Percentiles rank a stretch among this genome's conserved stretches.
Conservation (phyloP, 2,888 invertebrate species). For the Drosophila infuscata region DNA sequence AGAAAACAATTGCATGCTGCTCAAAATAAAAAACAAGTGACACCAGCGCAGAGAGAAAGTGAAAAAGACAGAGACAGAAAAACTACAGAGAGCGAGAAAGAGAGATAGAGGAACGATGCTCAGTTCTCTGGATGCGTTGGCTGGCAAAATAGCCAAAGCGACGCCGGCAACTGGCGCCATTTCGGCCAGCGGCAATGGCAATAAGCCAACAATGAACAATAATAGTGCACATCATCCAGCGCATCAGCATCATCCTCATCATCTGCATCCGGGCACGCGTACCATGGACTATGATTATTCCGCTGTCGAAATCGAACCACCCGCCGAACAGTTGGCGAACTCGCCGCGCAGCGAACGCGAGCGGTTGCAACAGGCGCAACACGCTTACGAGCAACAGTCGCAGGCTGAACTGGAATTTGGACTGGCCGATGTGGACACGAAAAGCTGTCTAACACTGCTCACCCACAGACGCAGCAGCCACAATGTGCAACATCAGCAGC, state of each 20-base stretch:
- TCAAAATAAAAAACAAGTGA: background rate
- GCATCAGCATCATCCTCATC: constrained; percentile 58
- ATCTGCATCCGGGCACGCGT: constrained; percentile 54
- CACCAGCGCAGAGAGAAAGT: background rate
- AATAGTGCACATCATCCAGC: constrained; percentile 52
- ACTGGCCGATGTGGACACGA: constrained; percentile 73
- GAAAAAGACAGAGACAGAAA: background rate
- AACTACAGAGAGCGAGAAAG: background rate
- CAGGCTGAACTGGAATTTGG: constrained; percentile 75
- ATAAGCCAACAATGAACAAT: constrained; percentile 59
- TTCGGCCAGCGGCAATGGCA: constrained; percentile 77
- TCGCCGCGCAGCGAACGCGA: constrained; percentile 70
- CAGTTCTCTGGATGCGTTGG: constrained; percentile 94
- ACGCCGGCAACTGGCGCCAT: constrained; percentile 87
- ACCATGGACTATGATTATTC: constrained; percentile 77
- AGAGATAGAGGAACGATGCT: constrained; percentile 87
- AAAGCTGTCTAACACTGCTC: constrained; percentile 50
- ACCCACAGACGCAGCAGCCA: constrained; percentile 59
- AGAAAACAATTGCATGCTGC: constrained; percentile 1
- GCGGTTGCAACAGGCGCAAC: constrained; percentile 69
- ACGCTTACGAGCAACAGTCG: constrained; percentile 71
- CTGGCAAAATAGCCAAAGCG: constrained; percentile 92
- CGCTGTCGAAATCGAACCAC: constrained; percentile 72
- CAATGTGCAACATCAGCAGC: constrained; percentile 52
- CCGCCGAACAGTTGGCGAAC: constrained; percentile 70